Base-by-base conservation (phyloP, 2,888 invertebrate genomes). In the Sialis lutaria region DNA sequence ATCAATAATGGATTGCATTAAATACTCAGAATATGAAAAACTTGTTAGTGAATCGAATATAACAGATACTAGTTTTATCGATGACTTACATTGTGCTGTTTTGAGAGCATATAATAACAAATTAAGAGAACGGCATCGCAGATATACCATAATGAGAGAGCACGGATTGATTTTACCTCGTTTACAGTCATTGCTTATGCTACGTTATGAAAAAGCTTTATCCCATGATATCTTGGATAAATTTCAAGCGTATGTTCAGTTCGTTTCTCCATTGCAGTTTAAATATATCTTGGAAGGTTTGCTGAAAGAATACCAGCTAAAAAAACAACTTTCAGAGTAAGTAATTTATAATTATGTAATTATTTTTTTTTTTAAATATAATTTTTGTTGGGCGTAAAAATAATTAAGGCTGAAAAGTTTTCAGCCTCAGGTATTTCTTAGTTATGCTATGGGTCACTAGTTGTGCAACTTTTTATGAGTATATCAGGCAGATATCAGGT, bases 141-240 rank as follows among this genome's bases (percentile, higher is more conserved):
- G 87, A 46, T 83, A 82, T 57, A 70, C 67, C 53, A 74, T 91
- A 8, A 77, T 92, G 51, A 72, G 79, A 49, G 68, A 76, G 42
- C 86, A 89, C 65, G 92, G 91, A 0, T 67, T 92, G 2, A 79
- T 92, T 46, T 74, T 83, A 60, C 67, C 77, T 2, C 75, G 82
- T 55, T 83, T 81, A 62, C 72, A 78, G 1, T 62, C 75, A 7
- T 74, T 77, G 9, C 82, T 80, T 77, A 61, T 82, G 45, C 75
- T 79, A 45, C 75, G 77, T 53, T 87, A 81, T 63, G 78, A 82
- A 32, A 61, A 63, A 22, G 79, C 82, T 2, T 63, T 85, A 13
- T 73, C 76, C 39, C 67, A 70, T 54, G 58, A 63, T 33, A 61
- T 69, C 7, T 63, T 68, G 33, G 80, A 82, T 51, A 70, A 71